Percentiles rank a stretch among this genome's conserved stretches.
These are phyloP conservation scores for Drosophila pandora DNA, from an alignment of 1,140 invertebrate species.

Conservation along the genomic window DNA sequence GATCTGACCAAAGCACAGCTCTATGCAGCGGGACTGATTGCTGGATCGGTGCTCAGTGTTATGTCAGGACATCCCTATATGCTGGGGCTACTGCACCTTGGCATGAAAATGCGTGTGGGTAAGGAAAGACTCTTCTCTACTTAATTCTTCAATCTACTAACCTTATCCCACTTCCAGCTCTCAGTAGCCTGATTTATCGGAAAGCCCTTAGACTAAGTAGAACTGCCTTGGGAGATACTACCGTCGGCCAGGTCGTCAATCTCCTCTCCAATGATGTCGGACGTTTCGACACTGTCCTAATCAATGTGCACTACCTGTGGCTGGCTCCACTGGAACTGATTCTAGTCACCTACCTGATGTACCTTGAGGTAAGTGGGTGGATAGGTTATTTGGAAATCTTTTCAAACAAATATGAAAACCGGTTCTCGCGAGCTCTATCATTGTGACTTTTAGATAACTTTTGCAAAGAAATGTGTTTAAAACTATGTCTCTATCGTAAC, in stretches of 20 bases:
- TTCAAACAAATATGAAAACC: constrained; percentile 9
- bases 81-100: constrained; percentile 85
- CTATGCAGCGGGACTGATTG: constrained; percentile 86
- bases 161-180: constrained; percentile 70
- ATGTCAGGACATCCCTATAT: constrained; percentile 87
- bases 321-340: constrained; percentile 86
- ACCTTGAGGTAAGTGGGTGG: constrained; percentile 56
- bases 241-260: constrained; percentile 91
- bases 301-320: constrained; percentile 84
- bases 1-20: constrained; percentile 84
- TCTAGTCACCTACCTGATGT: constrained; percentile 84
- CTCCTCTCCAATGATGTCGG: constrained; percentile 87
- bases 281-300: constrained; percentile 80
- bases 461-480: not conserved
- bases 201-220: constrained; percentile 87
- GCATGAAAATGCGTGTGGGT: constrained; percentile 82
- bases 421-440: not conserved
- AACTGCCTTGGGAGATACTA: constrained; percentile 89
- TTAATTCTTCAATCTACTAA: not conserved
- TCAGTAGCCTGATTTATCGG: constrained; percentile 88
- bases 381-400: not conserved
- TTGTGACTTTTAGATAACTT: not conserved
- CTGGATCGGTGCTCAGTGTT: constrained; percentile 85
- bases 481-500: too few relatives aligned
- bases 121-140: not conserved